These are phyloP conservation scores for Cryptotermes secundus DNA, from an alignment of 1,140 invertebrate genomes.

Conservation along the genomic window DNA sequence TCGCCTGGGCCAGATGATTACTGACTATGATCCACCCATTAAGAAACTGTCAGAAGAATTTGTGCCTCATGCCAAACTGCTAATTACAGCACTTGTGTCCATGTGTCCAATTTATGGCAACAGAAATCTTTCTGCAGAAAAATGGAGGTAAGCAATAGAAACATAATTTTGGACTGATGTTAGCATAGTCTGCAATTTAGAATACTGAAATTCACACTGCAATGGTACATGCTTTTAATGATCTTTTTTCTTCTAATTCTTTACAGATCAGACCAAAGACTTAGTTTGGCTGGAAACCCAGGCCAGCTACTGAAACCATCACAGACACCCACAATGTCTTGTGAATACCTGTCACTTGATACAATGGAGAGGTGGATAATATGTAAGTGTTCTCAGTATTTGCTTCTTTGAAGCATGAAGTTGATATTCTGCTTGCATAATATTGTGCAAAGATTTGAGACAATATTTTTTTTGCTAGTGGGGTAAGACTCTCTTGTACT, in stretches of 20 bases:
- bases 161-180: background rate
- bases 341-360: slow-evolving; percentile 95
- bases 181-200: slow-evolving; percentile 25
- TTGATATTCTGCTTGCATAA: slow-evolving; percentile 41
- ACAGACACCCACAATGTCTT: slow-evolving; percentile 93
- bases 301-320: slow-evolving; percentile 90
- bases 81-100: slow-evolving; percentile 84
- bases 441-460: slow-evolving; percentile 48
- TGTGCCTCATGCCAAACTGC: slow-evolving; percentile 86
- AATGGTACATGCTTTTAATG: background rate
- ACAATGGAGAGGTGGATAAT: slow-evolving; percentile 96
- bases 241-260: background rate
- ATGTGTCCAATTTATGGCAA: slow-evolving; percentile 83
- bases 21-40: slow-evolving; percentile 95
- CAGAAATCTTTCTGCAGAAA: slow-evolving; percentile 90
- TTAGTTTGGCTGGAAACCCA: slow-evolving; percentile 92
- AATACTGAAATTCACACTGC: background rate
- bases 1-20: slow-evolving; percentile 92
- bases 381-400: slow-evolving; percentile 56
- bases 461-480: slow-evolving; percentile 23
- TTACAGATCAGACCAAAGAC: slow-evolving; percentile 78
- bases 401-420: background rate
- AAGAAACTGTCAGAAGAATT: slow-evolving; percentile 98
- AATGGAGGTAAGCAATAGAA: slow-evolving; percentile 66
- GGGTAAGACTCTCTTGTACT: background rate